A percentile compares a stretch with the other conserved stretches of the same genome.
Conservation (phyloP, 2,113 vertebrate genomes). For the Chaetops frenatus region DNA sequence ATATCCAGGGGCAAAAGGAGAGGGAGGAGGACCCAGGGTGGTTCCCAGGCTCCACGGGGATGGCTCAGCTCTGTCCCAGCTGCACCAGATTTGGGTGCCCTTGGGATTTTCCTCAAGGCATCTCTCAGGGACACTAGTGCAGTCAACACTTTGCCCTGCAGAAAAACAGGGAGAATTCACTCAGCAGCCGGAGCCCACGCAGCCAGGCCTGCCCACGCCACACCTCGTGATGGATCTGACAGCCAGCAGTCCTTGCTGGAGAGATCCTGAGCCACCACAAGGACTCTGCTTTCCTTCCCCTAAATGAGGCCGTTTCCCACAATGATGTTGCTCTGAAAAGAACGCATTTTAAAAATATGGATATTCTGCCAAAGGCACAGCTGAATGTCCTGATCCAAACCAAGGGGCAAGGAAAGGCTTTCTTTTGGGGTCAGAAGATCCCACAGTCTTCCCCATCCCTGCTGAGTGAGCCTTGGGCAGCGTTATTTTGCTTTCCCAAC, state of each 20-base stretch:
- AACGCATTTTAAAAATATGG: rapidly evolving
- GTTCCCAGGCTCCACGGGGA: neutral
- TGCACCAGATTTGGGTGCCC: neutral
- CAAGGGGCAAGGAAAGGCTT: neutral
- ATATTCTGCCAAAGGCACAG: neutral
- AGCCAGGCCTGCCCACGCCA: neutral
- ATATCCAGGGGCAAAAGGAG: neutral
- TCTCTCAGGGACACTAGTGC: neutral
- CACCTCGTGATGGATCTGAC: neutral
- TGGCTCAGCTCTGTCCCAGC: neutral
- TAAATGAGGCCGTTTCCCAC: neutral
- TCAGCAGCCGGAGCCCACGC: neutral
- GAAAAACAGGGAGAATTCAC: neutral
- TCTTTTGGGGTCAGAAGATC: neutral
- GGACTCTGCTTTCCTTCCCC: neutral
- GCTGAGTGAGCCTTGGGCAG: neutral
- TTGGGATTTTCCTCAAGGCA: neutral
- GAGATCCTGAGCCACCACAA: neutral
- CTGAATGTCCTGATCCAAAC: neutral
- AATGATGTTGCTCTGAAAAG: neutral
- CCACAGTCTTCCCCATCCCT: neutral
- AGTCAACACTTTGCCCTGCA: neutral
- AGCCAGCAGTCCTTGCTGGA: neutral
- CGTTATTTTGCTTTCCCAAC: neutral
- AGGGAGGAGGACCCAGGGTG: neutral